Conservation (phyloP, 1,140 invertebrate genomes). For the Drosophila pallidifrons region DNA sequence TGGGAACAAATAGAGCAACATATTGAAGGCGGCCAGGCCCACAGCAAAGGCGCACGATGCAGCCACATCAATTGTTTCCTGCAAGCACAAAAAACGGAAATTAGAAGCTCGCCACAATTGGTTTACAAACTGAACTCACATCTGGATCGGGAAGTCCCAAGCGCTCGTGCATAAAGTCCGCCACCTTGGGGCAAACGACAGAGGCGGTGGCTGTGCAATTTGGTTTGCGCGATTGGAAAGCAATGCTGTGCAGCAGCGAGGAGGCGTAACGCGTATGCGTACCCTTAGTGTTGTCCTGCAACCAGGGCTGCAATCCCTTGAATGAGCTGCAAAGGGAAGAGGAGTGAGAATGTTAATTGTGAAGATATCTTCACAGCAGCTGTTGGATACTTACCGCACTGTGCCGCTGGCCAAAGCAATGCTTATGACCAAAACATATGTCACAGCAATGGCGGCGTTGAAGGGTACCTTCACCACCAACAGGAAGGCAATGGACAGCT, state of each 20-base stretch:
- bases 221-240: slow-evolving; percentile 86
- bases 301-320: slow-evolving; percentile 91
- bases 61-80: slow-evolving; percentile 88
- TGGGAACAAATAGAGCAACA: slow-evolving; percentile 93
- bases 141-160: slow-evolving; percentile 84
- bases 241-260: slow-evolving; percentile 89
- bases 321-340: slow-evolving; percentile 86
- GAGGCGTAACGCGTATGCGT: slow-evolving; percentile 92
- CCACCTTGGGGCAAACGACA: slow-evolving; percentile 79
- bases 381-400: slow-evolving; percentile 87
- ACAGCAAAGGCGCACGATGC: slow-evolving; percentile 94
- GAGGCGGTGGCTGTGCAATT: slow-evolving; percentile 79
- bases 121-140: slow-evolving; percentile 76
- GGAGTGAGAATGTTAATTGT: neutral
- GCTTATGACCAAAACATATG: slow-evolving; percentile 91
- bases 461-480: slow-evolving; percentile 92
- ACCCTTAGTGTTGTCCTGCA: slow-evolving; percentile 92
- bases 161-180: slow-evolving; percentile 82
- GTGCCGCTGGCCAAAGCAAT: slow-evolving; percentile 92
- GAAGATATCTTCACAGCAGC: slow-evolving; percentile 50
- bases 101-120: slow-evolving; percentile 24
- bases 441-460: slow-evolving; percentile 90
- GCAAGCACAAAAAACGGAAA: neutral
- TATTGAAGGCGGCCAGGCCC: slow-evolving; percentile 92
- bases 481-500: slow-evolving; percentile 92